Evolutionary conservation across 2,113 vertebrate species (phyloP).

Genomic region (Ammodytes dubius): DNA sequence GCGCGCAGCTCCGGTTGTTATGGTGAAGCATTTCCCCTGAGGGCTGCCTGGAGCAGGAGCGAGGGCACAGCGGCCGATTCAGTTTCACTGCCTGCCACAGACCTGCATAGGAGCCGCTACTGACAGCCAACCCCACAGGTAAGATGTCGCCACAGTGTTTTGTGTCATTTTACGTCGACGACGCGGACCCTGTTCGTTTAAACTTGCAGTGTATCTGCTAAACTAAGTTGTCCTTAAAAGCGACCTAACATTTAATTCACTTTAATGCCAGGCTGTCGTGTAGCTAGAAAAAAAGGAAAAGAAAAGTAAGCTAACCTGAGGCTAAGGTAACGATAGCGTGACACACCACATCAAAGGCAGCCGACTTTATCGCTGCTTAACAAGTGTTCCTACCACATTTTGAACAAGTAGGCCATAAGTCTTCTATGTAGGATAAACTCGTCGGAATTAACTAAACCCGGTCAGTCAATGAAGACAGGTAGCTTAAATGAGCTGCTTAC

Average conservation of each 20-base stretch:
- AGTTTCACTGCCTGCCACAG: slow-evolving; percentile 36
- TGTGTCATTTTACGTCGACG: neutral
- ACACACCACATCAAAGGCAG: slow-evolving; percentile 3
- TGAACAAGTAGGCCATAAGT: neutral
- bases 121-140: slow-evolving; percentile 66
- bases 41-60: slow-evolving; percentile 54
- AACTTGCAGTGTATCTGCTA: neutral
- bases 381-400: neutral
- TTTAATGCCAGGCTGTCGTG: neutral
- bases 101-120: neutral
- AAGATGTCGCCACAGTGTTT: slow-evolving; percentile 7
- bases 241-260: slow-evolving; percentile 1
- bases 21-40: slow-evolving; percentile 83
- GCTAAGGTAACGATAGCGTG: slow-evolving; percentile 63
- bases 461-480: slow-evolving; percentile 11
- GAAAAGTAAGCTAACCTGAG: slow-evolving; percentile 55
- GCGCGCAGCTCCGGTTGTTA: slow-evolving; percentile 79
- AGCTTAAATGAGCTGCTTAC: slow-evolving; percentile 26
- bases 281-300: neutral
- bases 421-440: neutral
- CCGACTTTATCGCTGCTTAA: neutral
- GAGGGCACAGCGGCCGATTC: slow-evolving; percentile 57
- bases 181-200: neutral
- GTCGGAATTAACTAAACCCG: neutral
- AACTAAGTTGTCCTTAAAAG: neutral